Evolutionary conservation across 2,888 invertebrate species (phyloP), one percentile per base, ranked within the genome.

Genomic region (Calliphora vomitoria): DNA sequence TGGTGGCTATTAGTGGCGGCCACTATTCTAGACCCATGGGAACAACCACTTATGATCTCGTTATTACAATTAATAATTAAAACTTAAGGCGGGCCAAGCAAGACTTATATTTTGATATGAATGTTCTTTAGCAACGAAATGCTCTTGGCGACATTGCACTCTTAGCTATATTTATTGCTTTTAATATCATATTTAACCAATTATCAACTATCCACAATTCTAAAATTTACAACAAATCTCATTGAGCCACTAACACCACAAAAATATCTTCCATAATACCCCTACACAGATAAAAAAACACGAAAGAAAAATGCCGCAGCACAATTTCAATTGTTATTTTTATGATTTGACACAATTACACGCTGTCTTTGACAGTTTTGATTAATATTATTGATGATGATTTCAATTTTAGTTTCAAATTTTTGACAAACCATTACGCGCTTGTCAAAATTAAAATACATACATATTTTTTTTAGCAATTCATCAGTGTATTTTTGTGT

Each of bases 391-490:
- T 64, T 41, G 25, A 58, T 5, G 25, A 58, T 58, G 11, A 58
- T 11, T 58, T 58, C 10, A 25, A 25, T 10, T 25, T 58, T 58
- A 3, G 20, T 11, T 58, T 58, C 3, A 25, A 25, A 11, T 58
- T 58, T 58, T 58, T 58, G 20, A 62, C 25, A 72, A 72, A 44
- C 25, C 58, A 44, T 60, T 58, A 74, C 60, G 50, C 50, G 13
- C 38, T 64, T 64, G 50, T 64, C 50, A 62, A 53, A 44, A 64
- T 64, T 50, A 55, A 55, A 55, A 55, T 18, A 18, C 8, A 13
- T 18, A 6, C n/a, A 50, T 11, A 50, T 64, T 76, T 53, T n/a
- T 25, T 41, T 55, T 41, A 25, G 41, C 41, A 78, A 78, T 78
- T 44, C 66, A 25, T 50, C 13, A 13, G 4, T 13, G 44, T n/a